Evolutionary conservation across 1,140 invertebrate species (phyloP), one percentile per base, ranked within the genome.

Genomic region (Drosophila bocqueti): DNA sequence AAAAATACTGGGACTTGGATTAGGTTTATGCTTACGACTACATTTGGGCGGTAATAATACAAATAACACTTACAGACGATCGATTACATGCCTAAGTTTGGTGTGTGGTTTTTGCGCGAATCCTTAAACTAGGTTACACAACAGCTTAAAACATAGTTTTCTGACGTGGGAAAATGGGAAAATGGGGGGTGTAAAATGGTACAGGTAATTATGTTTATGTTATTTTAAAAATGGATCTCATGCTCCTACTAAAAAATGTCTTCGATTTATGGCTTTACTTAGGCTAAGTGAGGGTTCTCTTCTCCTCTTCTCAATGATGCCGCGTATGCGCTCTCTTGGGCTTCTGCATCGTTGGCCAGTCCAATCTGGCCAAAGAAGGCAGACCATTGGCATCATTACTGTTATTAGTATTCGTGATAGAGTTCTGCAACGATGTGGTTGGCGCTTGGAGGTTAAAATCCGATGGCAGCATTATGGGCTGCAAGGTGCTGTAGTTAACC

Each of bases 371-470:
- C 64, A 78, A 36, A 21, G 75, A 78, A 2, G 75, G 75, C 57
- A 78, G 49, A 11, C 13, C 69, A 34, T n/a, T 77, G 10, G 50
- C 52, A 34, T 62, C 66, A 42, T 62, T 67, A 15, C 50, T 66
- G 16, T 57, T 73, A 13, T 71, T 73, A 13, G 67, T 71, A 40
- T 49, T 71, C 29, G 79, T 54, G 21, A 63, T 54, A 38, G 61
- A 63, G 46, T 49, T 63, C 1, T 76, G 58, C 59, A 79, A 24
- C 38, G 81, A 64, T 47, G 46, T 31, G 21, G 77, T 58, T 58
- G 85, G 78, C 58, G 79, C 68, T 63, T 89, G 85, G 43, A 89
- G 62, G 16, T 52, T 57, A 59, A 82, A 90, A 45, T 89, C 85
- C 45, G 80, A 76, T 31, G 71, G 45, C 40, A 89, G 31, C 21